Conservation (phyloP, 2,888 invertebrate species). For the Mythimna vitellina region DNA sequence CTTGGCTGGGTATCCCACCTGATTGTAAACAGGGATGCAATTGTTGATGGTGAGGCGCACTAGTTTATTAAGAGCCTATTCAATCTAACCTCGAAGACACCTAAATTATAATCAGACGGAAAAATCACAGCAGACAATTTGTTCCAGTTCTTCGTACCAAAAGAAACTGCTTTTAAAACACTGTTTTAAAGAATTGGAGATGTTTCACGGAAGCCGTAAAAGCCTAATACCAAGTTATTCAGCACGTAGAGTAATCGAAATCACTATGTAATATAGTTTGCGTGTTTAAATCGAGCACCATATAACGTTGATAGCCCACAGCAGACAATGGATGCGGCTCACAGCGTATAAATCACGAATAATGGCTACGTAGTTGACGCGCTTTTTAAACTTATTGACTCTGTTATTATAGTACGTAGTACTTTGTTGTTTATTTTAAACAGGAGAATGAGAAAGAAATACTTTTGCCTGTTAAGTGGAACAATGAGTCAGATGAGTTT, state of each 20-base stretch:
- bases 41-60: no score
- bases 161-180: slow-evolving; percentile 41
- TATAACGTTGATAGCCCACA: slow-evolving; percentile 71
- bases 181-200: slow-evolving; percentile 46
- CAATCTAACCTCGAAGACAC: no score
- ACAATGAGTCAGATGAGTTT: slow-evolving; percentile 25
- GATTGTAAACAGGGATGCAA: no score
- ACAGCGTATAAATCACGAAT: slow-evolving; percentile 79
- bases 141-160: background rate
- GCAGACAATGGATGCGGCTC: slow-evolving; percentile 79
- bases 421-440: slow-evolving; percentile 57
- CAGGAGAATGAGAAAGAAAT: slow-evolving; percentile 3
- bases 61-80: no score
- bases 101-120: no score
- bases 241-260: slow-evolving; percentile 73
- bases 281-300: slow-evolving; percentile 67
- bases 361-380: slow-evolving; percentile 78
- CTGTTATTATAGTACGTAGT: slow-evolving; percentile 64
- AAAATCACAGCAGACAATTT: no score
- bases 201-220: slow-evolving; percentile 65
- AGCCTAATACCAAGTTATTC: slow-evolving; percentile 73
- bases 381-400: slow-evolving; percentile 80
- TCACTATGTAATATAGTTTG: slow-evolving; percentile 74
- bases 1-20: no score
- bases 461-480: background rate